These are phyloP conservation scores for Pogonus chalceus DNA, from an alignment of 1,140 invertebrate species.

Conservation along the genomic window DNA sequence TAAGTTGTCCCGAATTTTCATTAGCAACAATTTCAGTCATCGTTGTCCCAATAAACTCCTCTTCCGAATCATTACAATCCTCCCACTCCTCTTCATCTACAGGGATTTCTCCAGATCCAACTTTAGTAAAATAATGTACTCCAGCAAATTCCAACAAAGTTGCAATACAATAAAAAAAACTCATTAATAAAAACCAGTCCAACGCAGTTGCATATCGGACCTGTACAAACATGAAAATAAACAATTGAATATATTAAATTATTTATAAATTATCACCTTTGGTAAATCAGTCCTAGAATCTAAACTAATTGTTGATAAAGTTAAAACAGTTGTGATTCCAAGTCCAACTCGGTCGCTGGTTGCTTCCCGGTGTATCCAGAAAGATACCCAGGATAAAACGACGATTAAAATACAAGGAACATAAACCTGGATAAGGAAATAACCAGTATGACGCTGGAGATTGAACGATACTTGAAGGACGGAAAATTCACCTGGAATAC, in stretches of 20 bases:
- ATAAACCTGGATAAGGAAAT: constrained; percentile 91
- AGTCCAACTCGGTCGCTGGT: constrained; percentile 60
- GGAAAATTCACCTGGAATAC: constrained; percentile 56
- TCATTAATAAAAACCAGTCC: constrained; percentile 89
- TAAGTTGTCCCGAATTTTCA: constrained; percentile 13
- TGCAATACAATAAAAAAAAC: constrained; percentile 88
- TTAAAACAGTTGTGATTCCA: constrained; percentile 86
- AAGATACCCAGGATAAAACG: constrained; percentile 91
- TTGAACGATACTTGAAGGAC: constrained; percentile 84
- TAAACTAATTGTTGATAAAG: constrained; percentile 81
- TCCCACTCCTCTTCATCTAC: constrained; percentile 71
- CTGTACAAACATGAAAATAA: background rate
- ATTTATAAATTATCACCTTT: constrained; percentile 55
- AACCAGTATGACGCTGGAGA: constrained; percentile 80
- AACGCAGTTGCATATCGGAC: constrained; percentile 77
- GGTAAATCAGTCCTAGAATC: constrained; percentile 85
- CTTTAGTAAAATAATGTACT: constrained; percentile 58
- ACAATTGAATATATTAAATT: background rate
- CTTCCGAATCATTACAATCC: constrained; percentile 42
- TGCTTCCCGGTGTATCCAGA: constrained; percentile 93
- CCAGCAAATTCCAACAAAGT: constrained; percentile 87
- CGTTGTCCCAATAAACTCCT: constrained; percentile 38
- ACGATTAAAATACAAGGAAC: constrained; percentile 91
- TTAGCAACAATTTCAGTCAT: constrained; percentile 18
- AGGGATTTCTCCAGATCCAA: constrained; percentile 71